Base-by-base conservation (phyloP, 2,113 vertebrate genomes). In the Pipra filicauda region DNA sequence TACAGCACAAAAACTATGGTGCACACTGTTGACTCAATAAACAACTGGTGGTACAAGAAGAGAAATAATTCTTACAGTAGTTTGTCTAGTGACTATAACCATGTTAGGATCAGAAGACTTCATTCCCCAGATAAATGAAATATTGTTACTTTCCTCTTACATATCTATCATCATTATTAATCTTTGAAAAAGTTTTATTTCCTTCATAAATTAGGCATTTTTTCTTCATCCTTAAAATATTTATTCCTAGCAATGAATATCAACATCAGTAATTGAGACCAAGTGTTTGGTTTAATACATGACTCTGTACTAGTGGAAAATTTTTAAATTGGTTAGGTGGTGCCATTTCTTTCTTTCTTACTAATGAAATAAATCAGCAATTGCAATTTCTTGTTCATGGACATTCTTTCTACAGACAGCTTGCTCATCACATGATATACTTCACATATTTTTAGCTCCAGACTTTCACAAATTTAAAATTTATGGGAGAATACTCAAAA, bases 21-120 rank as follows among this genome's bases (percentile, higher is more conserved):
- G 89, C 28, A 78, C 37, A 61, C 8, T 85, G 51, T 91, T 95
- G 91, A 94, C 77, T 54, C 76, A 74, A 79, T 78, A 93, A 96
- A 88, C 84, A 95, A 54, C 46, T 92, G 71, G 77, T 62, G n/a
- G 54, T 92, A 24, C 30, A 91, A 67, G n/a, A 33, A 85, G 11
- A 67, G 22, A 94, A 88, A 76, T 85, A 89, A 88, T 89, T 95
- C 59, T 83, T 52, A 51, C 20, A 61, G 27, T 48, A 65, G 19
- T 49, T 72, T 79, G 6, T 65, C 61, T 65, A 76, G 37, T 85
- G 58, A 57, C 8, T 92, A 21, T 81, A 87, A 72, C n/a, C n/a
- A 61, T 48, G 13, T 8, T 54, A 58, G 11, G 21, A 48, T 69
- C 33, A 72, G 61, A 74, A 81, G n/a, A 11, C 7, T 64, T 78